A percentile compares a stretch with the other conserved stretches of the same genome.
phyloP scores from a whole-genome alignment of 92 coral and sea anemone species.

The Porites divaricata region DNA sequence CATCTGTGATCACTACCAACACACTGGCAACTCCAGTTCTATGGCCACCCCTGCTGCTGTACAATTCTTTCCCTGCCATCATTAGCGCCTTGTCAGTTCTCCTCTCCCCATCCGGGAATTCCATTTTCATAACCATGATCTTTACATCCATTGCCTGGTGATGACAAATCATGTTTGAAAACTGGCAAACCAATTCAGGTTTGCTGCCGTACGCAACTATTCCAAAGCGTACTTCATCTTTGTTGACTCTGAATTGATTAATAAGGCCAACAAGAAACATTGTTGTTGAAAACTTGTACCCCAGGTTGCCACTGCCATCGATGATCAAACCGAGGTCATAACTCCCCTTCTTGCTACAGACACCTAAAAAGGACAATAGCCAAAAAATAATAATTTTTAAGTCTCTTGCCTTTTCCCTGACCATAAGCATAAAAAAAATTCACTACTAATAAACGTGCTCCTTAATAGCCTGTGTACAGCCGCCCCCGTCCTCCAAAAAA shows the following conservation, averaged over 20 bases:
- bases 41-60: conserved; percentile 13
- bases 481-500: too few relatives aligned
- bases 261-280: conserved; percentile 32
- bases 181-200: conserved; percentile 6
- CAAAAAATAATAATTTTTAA: too few relatives aligned
- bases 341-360: neutral
- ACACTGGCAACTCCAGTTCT: conserved; percentile 44
- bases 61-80: conserved; percentile 45
- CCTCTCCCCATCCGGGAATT: conserved; percentile 52
- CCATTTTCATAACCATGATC: conserved; percentile 26
- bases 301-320: conserved; percentile 58
- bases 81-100: conserved; percentile 57
- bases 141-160: neutral
- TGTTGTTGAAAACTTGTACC: conserved; percentile 32
- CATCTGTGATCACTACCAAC: conserved; percentile 46
- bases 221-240: conserved; percentile 40
- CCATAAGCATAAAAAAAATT: too few relatives aligned
- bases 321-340: conserved; percentile 56
- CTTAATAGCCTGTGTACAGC: too few relatives aligned
- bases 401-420: too few relatives aligned
- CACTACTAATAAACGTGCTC: too few relatives aligned
- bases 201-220: conserved; percentile 39
- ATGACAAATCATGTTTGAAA: conserved; percentile 16
- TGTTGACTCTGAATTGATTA: conserved; percentile 12
- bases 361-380: neutral